Conservation (phyloP, 2,888 invertebrate species). For the Pseudolycoriella hygida region DNA sequence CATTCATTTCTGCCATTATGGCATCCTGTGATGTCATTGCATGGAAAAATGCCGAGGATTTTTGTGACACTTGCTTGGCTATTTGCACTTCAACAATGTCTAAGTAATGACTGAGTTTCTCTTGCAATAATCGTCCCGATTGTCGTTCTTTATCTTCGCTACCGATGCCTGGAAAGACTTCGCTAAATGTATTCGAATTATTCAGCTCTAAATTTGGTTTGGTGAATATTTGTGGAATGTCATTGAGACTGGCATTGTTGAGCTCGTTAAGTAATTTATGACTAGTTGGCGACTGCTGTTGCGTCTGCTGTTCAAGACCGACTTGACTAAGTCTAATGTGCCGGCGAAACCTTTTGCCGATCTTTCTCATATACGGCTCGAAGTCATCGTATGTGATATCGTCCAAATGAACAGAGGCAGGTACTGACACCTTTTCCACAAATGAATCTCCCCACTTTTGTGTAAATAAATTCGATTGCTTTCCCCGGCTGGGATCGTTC, state of each 20-base stretch:
- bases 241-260: conserved; percentile 32
- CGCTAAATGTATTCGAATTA: conserved; percentile 61
- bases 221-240: conserved; percentile 73
- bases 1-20: conserved; percentile 85
- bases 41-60: conserved; percentile 93
- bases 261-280: conserved; percentile 44
- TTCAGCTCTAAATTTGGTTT: conserved; percentile 62
- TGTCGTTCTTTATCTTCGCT: conserved; percentile 23
- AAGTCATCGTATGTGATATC: conserved; percentile 72
- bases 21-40: conserved; percentile 97
- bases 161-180: conserved; percentile 59
- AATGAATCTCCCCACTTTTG: conserved; percentile 96
- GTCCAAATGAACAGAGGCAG: conserved; percentile 63
- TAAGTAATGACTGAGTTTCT: conserved; percentile 82
- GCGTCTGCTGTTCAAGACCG: not conserved
- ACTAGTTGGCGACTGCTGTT: conserved; percentile 29
- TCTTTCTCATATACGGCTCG: conserved; percentile 68
- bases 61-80: conserved; percentile 81
- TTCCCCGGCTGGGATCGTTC: conserved; percentile 85
- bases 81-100: conserved; percentile 91
- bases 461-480: conserved; percentile 83
- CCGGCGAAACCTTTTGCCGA: conserved; percentile 44
- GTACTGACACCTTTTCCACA: conserved; percentile 61
- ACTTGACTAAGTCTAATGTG: conserved; percentile 35
- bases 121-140: conserved; percentile 56